Evolutionary conservation across 2,113 vertebrate species (phyloP).

Genomic region (Chloropsis hardwickii): DNA sequence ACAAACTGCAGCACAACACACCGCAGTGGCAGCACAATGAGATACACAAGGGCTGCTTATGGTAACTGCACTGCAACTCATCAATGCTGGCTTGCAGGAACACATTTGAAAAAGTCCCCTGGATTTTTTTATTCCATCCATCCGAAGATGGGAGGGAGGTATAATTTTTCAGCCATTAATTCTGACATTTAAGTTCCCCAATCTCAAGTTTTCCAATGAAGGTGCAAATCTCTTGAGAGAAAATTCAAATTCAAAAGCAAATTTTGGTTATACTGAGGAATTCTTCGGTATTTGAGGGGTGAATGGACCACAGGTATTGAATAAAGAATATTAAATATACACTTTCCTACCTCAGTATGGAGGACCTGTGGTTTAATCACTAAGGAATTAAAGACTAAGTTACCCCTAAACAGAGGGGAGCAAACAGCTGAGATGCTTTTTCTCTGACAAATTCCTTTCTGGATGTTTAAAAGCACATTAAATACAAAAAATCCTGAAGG

Average conservation of each 20-base stretch:
- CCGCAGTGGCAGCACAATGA: background rate
- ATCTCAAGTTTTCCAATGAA: background rate
- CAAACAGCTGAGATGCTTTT: background rate
- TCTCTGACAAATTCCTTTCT: background rate
- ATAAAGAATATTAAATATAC: background rate
- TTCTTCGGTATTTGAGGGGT: background rate
- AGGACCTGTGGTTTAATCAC: background rate
- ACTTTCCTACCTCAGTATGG: background rate
- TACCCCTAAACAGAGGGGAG: background rate
- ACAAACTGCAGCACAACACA: background rate
- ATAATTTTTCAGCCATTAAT: background rate
- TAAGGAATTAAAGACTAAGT: background rate
- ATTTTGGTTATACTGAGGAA: background rate
- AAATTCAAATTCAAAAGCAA: background rate
- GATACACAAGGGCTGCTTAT: background rate
- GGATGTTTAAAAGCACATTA: background rate
- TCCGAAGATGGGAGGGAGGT: background rate
- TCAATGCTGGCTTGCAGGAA: background rate
- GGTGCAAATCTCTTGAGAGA: background rate
- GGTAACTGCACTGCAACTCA: background rate
- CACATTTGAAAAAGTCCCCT: background rate
- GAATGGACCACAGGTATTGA: background rate
- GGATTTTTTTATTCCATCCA: background rate
- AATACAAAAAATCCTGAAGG: background rate
- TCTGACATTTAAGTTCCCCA: background rate